These are phyloP conservation scores for Gopherus evgoodei DNA, from an alignment of 2,113 vertebrate species.

Conservation along the genomic window DNA sequence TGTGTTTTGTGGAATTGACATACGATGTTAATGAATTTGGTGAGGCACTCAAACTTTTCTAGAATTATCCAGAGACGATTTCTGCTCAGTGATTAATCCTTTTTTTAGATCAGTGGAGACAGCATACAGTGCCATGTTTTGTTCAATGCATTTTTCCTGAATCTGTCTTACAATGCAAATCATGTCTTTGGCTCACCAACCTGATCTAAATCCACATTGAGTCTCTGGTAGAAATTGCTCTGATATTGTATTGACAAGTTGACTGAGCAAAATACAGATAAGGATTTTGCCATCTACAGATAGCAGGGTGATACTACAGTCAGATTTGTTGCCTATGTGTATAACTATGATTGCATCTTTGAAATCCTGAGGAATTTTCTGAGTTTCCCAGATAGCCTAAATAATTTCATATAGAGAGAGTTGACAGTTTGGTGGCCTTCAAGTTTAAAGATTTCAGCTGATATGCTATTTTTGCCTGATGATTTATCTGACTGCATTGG, in stretches of 20 bases:
- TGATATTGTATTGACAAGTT: not conserved
- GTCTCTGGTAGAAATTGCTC: not conserved
- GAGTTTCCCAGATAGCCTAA: not conserved
- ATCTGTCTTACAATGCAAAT: too few species aligned
- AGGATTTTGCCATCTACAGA: not conserved
- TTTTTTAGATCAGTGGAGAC: not conserved
- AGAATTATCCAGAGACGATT: not conserved
- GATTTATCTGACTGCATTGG: not conserved
- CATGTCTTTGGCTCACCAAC: not conserved
- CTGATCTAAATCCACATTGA: not conserved
- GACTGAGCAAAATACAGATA: not conserved
- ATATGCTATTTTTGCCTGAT: not conserved
- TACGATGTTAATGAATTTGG: not conserved
- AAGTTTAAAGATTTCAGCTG: not conserved
- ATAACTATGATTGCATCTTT: not conserved
- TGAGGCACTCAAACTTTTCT: not conserved
- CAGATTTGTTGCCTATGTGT: not conserved
- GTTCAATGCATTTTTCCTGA: not conserved
- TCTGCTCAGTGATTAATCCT: not conserved
- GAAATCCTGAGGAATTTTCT: not conserved
- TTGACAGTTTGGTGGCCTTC: not conserved
- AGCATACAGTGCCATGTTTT: not conserved
- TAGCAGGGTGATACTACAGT: not conserved
- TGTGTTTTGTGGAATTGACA: not conserved
- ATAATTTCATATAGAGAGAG: not conserved